Evolutionary conservation across 2,797 vertebrate genomes (phyloP), one percentile per base, ranked within the genome.

Genomic region (Coregonus suidteri): DNA sequence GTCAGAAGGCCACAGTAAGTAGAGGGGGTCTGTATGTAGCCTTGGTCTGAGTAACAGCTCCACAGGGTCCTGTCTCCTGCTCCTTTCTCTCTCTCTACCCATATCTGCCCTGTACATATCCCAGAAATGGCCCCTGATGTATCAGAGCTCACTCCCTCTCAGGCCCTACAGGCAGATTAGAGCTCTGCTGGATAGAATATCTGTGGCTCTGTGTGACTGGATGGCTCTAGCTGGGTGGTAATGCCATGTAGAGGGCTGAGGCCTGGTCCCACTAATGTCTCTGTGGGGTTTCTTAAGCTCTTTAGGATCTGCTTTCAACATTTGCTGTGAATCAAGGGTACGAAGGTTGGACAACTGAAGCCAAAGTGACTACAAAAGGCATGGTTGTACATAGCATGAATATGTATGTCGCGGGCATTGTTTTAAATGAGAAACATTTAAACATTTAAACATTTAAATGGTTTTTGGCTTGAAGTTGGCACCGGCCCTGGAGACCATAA

Each of bases 151-250:
- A 56, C 81, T 83, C 53, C 84, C 75, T 79, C 34, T 75, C 25
- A 78, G 81, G 52, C 69, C 59, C 71, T 64, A 72, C 64, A 78
- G 77, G 83, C 86, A 80, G 83, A 75, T 82, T 54, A 37, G 34
- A 54, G 52, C 82, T 83, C 77, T 82, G 81, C 67, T 83, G 87
- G 82, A 86, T 83, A 76, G 78, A 86, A 85, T 88, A 88, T 88
- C 85, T 82, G 75, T 85, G 68, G 69, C 73, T 77, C 9, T 73
- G 79, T 76, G 81, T 82, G 78, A 77, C 73, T 77, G 77, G 70
- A 75, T 85, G 78, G 76, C 82, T 79, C 20, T 1, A 79, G 76
- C 77, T 80, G 76, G 79, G 82, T 86, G 85, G 78, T 78, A 83
- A 86, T 85, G 79, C 72, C 83, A 83, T 79, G 75, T 77, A 81